phyloP scores from a whole-genome alignment of 2,888 invertebrate genomes.

The Eupithecia dodoneata region DNA sequence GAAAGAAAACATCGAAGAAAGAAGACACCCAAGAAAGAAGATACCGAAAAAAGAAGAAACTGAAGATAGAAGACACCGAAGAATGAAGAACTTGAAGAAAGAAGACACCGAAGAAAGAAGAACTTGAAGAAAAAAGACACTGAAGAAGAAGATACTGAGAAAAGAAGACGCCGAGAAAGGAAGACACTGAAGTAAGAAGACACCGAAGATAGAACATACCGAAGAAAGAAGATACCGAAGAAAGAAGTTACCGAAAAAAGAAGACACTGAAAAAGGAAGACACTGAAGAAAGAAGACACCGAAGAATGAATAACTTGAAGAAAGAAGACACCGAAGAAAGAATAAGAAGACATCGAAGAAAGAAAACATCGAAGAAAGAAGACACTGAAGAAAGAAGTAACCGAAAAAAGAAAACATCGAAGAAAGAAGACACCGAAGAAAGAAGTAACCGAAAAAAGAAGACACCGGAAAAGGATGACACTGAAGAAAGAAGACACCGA shows the following conservation, averaged over 20 bases:
- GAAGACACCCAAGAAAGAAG: constrained; percentile 29
- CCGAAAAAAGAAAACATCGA: constrained; percentile 21
- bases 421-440: constrained; percentile 7
- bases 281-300: constrained; percentile 22
- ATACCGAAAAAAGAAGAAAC: constrained; percentile 24
- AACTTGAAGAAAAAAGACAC: constrained; percentile 27
- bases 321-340: too few species aligned
- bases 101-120: constrained; percentile 27
- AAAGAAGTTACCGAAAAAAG: constrained; percentile 22
- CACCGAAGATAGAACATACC: constrained; percentile 18
- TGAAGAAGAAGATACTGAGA: constrained; percentile 24
- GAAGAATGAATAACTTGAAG: too few species aligned
- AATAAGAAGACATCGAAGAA: constrained; percentile 33
- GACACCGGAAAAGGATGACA: neutral
- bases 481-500: too few species aligned
- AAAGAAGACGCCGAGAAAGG: constrained; percentile 20
- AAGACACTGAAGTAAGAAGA: constrained; percentile 26
- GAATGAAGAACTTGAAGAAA: constrained; percentile 23
- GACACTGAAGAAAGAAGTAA: constrained; percentile 21
- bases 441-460: constrained; percentile 17
- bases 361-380: constrained; percentile 25
- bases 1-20: constrained; percentile 8
- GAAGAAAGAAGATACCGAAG: constrained; percentile 16
- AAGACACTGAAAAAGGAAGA: constrained; percentile 16
- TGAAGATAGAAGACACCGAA: neutral